Base-by-base conservation (phyloP, 2,797 vertebrate genomes). In the Geotrypetes seraphini region DNA sequence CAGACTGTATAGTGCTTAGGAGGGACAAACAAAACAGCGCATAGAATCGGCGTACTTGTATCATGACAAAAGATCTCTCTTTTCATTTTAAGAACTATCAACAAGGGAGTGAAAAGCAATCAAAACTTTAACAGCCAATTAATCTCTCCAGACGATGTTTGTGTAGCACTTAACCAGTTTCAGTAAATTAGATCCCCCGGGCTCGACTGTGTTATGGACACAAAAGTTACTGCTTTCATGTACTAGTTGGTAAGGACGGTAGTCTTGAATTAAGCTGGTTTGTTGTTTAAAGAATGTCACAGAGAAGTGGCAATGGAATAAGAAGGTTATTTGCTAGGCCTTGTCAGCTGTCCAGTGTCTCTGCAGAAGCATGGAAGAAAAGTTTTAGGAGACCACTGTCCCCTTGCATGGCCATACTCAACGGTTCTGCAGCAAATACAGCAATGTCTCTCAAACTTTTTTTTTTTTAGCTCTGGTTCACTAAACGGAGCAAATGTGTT, bases 111-210 rank as follows among this genome's bases (percentile, higher is more conserved):
- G 48, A 47, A 54, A 48, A 53, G 63, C 63, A 62, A 70, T 70
- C 55, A 53, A 56, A n/a, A 59, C 47, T 58, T 55, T 67, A 73
- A 66, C 54, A 66, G 63, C 44, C 70, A 71, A 60, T 71, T 70
- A 70, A 67, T 73, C 66, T 75, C 57, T 61, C 57, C 51, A 65
- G 60, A 52, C 58, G 60, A 52, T 69, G 59, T 69, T 69, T 69
- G 60, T 54, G 52, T 47, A 71, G 57, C 66, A 54, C 57, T 56
- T 58, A 57, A 56, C 53, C 47, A 42, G 55, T 62, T 60, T 66
- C 52, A 36, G 43, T 51, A 60, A 75, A 66, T 60, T 56, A 65
- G 63, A 57, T 66, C 64, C 65, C 67, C 37, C 17, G 6, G 12
- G 18, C 7, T 19, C 19, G n/a, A n/a, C 19, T 20, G 3, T 30